Base-by-base conservation (phyloP, 2,797 vertebrate species). In the Takifugu rubripes region DNA sequence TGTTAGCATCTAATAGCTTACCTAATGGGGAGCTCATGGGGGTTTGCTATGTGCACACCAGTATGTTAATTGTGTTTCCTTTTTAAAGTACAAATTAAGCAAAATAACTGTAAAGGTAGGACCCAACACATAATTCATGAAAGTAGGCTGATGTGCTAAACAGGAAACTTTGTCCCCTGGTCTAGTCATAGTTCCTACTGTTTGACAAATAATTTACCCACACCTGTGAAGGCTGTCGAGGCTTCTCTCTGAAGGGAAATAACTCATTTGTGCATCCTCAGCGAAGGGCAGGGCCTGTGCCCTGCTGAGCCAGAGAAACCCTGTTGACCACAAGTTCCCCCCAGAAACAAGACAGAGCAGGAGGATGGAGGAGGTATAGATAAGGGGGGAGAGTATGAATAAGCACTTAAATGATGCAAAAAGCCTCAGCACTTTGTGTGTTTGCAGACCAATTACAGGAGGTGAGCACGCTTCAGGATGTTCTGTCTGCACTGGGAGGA, bases 221-320 rank as follows among this genome's bases (percentile, higher is more conserved):
- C 59, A 25, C 59, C 61, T 57, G 60, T 45, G 66, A 72, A 49
- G 64, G 59, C 50, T 62, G 77, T 77, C 62, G 72, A 79, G 68
- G 57, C 77, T 48, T 59, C 65, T 74, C 72, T 66, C 72, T 5
- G 49, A 61, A 54, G 79, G 65, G 49, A 66, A 61, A 10, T 21
- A 49, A 68, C 55, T 72, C n/a, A 11, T 68, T 72, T 62, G 61
- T 60, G 76, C 54, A 82, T 78, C 85, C 85, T 86, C 48, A 71
- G 76, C 59, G 55, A 69, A 87, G 82, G 80, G 70, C 82, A 79
- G 68, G 55, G 51, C 53, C 53, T 10, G 57, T 40, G 26, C 27
- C 68, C 59, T 79, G 79, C 81, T 76, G 80, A 81, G 78, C 74
- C 70, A 65, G 65, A 65, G 71, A 81, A 72, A 75, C 77, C 77